Evolutionary conservation across 2,113 vertebrate species (phyloP).

Genomic region (Fulica atra): DNA sequence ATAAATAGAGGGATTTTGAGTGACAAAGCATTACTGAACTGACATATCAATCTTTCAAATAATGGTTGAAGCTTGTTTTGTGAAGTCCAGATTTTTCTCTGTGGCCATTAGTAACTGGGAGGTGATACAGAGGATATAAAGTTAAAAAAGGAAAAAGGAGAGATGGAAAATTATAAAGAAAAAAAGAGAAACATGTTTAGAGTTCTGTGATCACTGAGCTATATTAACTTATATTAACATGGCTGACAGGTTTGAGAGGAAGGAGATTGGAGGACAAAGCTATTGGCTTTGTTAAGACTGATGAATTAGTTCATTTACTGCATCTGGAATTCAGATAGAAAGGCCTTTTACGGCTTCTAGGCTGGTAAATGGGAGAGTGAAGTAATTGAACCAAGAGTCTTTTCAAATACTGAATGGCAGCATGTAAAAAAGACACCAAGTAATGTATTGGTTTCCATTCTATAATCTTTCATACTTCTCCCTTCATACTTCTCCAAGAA

Average conservation of each 20-base stretch:
- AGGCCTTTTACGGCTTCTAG: not conserved
- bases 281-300: slow-evolving; percentile 13
- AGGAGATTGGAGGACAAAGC: not conserved
- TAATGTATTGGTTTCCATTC: not conserved
- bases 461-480: not conserved
- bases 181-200: not conserved
- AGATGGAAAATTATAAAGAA: not conserved
- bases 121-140: not conserved
- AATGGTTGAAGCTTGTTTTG: not conserved
- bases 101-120: not conserved
- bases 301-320: slow-evolving; percentile 17
- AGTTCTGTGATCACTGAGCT: not conserved
- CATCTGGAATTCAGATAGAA: not conserved
- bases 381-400: not conserved
- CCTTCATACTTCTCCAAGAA: not conserved
- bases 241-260: not conserved
- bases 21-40: not conserved
- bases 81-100: not conserved
- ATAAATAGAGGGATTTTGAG: not conserved
- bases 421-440: not conserved
- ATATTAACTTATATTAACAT: not conserved
- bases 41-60: not conserved
- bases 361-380: not conserved
- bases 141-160: not conserved
- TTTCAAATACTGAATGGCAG: not conserved